Conservation (phyloP, 2,888 invertebrate genomes). For the Napeogenes sylphis region DNA sequence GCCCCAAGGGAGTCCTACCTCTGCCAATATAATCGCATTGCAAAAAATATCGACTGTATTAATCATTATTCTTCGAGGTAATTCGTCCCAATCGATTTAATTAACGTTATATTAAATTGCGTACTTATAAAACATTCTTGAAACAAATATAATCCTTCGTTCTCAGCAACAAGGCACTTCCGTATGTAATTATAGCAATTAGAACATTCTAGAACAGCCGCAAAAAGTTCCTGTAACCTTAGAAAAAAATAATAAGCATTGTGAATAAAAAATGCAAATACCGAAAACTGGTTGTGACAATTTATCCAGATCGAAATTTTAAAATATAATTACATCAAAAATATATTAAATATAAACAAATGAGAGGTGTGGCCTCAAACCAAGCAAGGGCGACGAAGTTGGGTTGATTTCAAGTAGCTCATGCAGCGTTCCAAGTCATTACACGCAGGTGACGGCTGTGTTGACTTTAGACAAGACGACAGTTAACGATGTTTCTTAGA, state of each 20-base stretch:
- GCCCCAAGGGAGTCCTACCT: slow-evolving; percentile 22
- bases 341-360: slow-evolving; percentile 50
- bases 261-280: slow-evolving; percentile 28
- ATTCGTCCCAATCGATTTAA: slow-evolving; percentile 27
- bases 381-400: slow-evolving; percentile 53
- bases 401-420: slow-evolving; percentile 18
- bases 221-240: slow-evolving; percentile 33
- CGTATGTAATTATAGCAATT: slow-evolving; percentile 40
- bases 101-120: slow-evolving; percentile 31
- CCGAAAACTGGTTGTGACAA: slow-evolving; percentile 35
- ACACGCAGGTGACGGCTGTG: slow-evolving; percentile 8
- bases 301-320: slow-evolving; percentile 30
- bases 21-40: slow-evolving; percentile 22
- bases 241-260: slow-evolving; percentile 31
- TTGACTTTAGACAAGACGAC: slow-evolving; percentile 1
- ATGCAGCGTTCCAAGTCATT: slow-evolving; percentile 13
- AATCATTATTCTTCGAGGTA: slow-evolving; percentile 18
- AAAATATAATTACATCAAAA: slow-evolving; percentile 35
- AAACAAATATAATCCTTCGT: slow-evolving; percentile 32
- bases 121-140: slow-evolving; percentile 28
- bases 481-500: too few relatives aligned
- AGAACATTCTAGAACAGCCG: slow-evolving; percentile 36
- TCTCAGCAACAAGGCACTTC: slow-evolving; percentile 38
- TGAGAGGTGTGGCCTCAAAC: slow-evolving; percentile 59
- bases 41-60: slow-evolving; percentile 16